phyloP scores from a whole-genome alignment of 2,797 vertebrate genomes.

The Thalassophryne amazonica region DNA sequence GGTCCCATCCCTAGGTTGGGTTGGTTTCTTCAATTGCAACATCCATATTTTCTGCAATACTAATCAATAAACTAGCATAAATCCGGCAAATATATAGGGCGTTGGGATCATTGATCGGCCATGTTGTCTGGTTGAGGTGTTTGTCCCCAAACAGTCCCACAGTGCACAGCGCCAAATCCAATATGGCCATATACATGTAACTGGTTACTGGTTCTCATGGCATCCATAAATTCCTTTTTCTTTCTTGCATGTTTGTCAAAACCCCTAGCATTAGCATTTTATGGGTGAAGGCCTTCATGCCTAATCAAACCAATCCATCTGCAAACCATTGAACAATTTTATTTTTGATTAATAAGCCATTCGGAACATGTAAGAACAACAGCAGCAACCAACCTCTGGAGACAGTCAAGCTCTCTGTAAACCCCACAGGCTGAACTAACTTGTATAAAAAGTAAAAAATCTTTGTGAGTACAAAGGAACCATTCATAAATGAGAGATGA shows the following conservation, averaged over 20 bases:
- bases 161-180: no score
- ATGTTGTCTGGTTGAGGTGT: no score
- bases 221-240: slow-evolving; percentile 46
- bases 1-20: no score
- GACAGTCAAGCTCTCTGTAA: slow-evolving; percentile 1
- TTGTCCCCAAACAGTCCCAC: no score
- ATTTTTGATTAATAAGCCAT: not conserved
- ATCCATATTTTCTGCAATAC: no score
- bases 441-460: slow-evolving; percentile 23
- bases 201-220: no score
- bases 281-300: not conserved
- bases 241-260: slow-evolving; percentile 9
- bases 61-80: no score
- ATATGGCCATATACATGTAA: no score
- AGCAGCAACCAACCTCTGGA: slow-evolving; percentile 2
- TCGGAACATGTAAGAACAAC: slow-evolving; percentile 1
- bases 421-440: slow-evolving; percentile 32
- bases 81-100: no score
- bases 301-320: not conserved
- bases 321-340: not conserved
- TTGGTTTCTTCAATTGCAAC: no score
- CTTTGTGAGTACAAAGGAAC: slow-evolving; percentile 54
- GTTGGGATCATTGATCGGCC: no score
- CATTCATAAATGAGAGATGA: slow-evolving; percentile 52
- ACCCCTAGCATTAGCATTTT: not conserved